phyloP scores from a whole-genome alignment of 1,140 invertebrate genomes.

The Heliconius himera region DNA sequence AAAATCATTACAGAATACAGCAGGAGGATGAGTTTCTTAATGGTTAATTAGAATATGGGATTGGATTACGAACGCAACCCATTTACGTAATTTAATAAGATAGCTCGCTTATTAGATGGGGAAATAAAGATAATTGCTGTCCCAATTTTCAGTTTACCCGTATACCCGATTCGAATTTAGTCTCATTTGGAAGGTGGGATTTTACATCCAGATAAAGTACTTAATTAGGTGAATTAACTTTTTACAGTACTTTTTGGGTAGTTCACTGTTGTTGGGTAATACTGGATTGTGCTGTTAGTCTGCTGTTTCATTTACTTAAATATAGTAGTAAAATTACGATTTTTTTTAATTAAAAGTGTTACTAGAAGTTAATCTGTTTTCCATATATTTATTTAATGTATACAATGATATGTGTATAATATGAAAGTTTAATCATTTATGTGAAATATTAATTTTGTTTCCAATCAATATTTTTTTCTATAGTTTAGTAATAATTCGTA shows the following conservation, averaged over 20 bases:
- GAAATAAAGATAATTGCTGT: conserved; percentile 55
- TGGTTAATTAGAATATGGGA: conserved; percentile 62
- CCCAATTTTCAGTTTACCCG: conserved; percentile 30
- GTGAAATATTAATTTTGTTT: not conserved
- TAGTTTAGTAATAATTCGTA: not conserved
- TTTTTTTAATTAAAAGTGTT: not conserved
- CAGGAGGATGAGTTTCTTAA: conserved; percentile 38
- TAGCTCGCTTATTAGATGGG: conserved; percentile 54
- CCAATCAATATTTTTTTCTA: not conserved
- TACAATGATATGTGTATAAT: not conserved
- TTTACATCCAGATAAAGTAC: conserved; percentile 4
- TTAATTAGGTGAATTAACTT: conserved; percentile 10
- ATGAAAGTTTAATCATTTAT: not conserved
- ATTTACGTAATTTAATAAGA: conserved; percentile 73
- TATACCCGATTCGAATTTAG: conserved; percentile 17
- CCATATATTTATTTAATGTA: not conserved
- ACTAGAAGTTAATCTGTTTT: too few species aligned
- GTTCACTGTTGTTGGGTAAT: not conserved
- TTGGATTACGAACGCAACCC: conserved; percentile 61
- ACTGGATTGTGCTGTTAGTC: not conserved
- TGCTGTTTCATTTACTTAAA: not conserved
- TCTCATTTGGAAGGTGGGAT: conserved; percentile 6
- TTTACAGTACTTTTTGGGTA: not conserved
- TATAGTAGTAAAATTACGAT: not conserved
- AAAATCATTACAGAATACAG: conserved; percentile 20